Conservation (phyloP, 2,113 vertebrate genomes). For the Leuciscus idus region DNA sequence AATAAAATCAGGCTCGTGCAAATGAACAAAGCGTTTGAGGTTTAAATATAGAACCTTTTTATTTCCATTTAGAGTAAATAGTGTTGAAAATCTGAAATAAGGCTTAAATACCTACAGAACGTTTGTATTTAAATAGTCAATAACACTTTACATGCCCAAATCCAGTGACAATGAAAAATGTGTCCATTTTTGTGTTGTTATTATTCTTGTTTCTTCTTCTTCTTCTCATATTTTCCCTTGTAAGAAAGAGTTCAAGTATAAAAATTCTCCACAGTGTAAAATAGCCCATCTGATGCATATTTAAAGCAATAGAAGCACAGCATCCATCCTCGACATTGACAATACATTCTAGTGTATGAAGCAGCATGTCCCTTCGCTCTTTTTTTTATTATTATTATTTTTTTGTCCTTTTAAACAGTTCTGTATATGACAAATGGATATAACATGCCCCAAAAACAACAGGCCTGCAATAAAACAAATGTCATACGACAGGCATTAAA, state of each 20-base stretch:
- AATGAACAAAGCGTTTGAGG: conserved; percentile 48
- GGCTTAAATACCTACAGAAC: conserved; percentile 89
- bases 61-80: conserved; percentile 94
- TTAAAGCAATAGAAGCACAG: conserved; percentile 94
- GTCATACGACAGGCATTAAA: conserved; percentile 79
- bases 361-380: conserved; percentile 85
- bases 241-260: conserved; percentile 99
- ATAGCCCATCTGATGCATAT: conserved; percentile 91
- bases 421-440: conserved; percentile 79
- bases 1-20: conserved; percentile 60
- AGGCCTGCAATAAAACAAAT: conserved; percentile 79
- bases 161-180: conserved; percentile 95
- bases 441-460: conserved; percentile 66
- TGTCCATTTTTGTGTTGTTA: conserved; percentile 78
- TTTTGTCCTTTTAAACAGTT: conserved; percentile 64
- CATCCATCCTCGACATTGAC: conserved; percentile 87
- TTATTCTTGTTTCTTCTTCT: conserved; percentile 41
- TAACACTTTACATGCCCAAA: conserved; percentile 91
- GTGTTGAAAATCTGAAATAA: conserved; percentile 92
- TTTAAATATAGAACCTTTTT: conserved; percentile 81
- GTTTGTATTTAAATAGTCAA: conserved; percentile 86
- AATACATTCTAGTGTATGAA: conserved; percentile 86
- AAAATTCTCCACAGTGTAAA: conserved; percentile 98
- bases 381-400: conserved; percentile 44
- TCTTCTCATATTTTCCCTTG: conserved; percentile 91